Evolutionary conservation across 2,113 vertebrate genomes (phyloP), one percentile per base, ranked within the genome.

Genomic region (human (Homo sapiens)): DNA sequence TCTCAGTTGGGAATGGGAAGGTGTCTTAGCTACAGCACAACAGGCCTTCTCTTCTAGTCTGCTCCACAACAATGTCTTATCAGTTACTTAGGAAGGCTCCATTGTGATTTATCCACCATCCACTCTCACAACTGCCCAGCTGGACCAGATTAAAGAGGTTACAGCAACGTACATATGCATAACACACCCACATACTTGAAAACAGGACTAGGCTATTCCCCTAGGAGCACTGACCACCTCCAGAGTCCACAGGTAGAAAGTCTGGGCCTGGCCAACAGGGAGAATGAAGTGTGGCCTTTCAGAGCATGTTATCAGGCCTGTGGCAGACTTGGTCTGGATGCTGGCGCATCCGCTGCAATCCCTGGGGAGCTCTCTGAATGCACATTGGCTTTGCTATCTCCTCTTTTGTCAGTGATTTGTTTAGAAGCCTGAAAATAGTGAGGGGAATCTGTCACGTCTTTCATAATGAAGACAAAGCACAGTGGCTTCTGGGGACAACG

Each of bases 401-500:
- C 27, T 89, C 61, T 85, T 22, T 3, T 52, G 38, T 78, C 23
- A 1, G 3, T 55, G n/a, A 8, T 45, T 59, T 90, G 72, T 94
- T 90, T 61, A 83, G 79, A 92, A 87, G 75, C 75, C 91, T 18
- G 8, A 73, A 55, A n/a, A 64, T 84, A 48, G 70, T 22, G 16
- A 85, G 30, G 18, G 3, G 35, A 43, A 38, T n/a, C 7, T 55
- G 2, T 17, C 45, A 20, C n/a, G 18, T 80, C 91, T 90, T 64
- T 95, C 81, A 50, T 43, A 80, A 48, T 45, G 48, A 92, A 93
- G 82, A 90, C 50, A 90, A 75, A 82, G 70, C 57, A 66, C 48
- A 43, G 94, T 9, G 10, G 59, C 59, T 84, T 86, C 73, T 55
- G 43, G 43, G 55, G 48, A 83, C 20, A 79, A 55, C 22, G 43